A percentile compares a stretch with the other conserved stretches of the same genome.
phyloP scores from a whole-genome alignment of 1,140 invertebrate species.

The Aricia agestis region DNA sequence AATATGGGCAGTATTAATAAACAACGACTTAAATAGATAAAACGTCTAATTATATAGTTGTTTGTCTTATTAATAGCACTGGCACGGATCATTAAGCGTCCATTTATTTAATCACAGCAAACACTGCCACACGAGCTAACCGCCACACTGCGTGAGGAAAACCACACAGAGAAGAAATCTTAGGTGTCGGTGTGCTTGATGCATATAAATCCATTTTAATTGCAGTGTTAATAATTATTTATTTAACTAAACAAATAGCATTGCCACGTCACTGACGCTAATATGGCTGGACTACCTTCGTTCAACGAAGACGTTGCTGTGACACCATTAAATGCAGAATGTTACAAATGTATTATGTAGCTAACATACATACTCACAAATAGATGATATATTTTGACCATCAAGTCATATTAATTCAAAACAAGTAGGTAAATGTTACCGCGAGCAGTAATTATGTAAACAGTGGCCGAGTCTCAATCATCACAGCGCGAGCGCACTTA shows the following conservation, averaged over 20 bases:
- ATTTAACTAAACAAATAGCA: no score
- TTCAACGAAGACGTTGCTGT: no score
- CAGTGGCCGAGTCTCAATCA: background rate
- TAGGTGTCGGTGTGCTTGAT: no score
- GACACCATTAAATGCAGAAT: no score
- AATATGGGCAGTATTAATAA: background rate
- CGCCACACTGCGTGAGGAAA: background rate
- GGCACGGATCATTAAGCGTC: constrained; percentile 3
- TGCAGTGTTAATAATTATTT: no score
- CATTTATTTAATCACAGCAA: background rate
- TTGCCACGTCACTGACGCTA: no score
- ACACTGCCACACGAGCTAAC: background rate
- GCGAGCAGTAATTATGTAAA: background rate
- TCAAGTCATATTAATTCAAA: background rate
- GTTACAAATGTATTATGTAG: no score
- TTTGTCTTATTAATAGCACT: constrained; percentile 11
- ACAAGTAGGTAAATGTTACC: background rate
- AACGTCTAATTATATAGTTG: constrained; percentile 7
- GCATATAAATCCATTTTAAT: no score
- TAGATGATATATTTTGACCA: no score
- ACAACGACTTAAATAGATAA: background rate
- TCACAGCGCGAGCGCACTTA: background rate
- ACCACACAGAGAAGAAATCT: background rate
- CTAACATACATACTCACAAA: no score
- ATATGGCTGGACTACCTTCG: no score